Percentiles rank a stretch among this genome's conserved stretches.
These are phyloP conservation scores for Aldabrachelys gigantea DNA, from an alignment of 2,113 vertebrate genomes.

Conservation along the genomic window DNA sequence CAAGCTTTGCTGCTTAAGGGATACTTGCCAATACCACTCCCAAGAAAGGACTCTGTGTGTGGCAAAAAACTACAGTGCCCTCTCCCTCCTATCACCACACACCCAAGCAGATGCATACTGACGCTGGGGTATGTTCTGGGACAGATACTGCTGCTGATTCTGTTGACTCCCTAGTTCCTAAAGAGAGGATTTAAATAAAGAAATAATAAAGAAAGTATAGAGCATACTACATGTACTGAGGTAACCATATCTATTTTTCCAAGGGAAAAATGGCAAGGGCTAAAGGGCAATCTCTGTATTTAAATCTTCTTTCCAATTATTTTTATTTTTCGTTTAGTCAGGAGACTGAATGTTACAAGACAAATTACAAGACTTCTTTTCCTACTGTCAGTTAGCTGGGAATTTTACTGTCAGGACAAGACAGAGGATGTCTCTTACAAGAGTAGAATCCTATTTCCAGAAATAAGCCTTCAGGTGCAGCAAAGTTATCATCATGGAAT, in stretches of 20 bases:
- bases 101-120: not conserved
- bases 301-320: not conserved
- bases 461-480: not conserved
- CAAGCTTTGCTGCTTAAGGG: too few species aligned
- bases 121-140: not conserved
- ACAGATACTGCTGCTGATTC: not conserved
- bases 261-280: not conserved
- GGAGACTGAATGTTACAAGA: not conserved
- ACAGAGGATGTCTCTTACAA: not conserved
- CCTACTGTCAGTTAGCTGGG: not conserved
- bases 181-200: not conserved
- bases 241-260: not conserved
- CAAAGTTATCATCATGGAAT: not conserved
- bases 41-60: not conserved
- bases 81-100: not conserved
- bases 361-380: not conserved
- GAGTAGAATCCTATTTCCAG: not conserved
- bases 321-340: constrained; percentile 18
- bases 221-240: not conserved
- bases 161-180: not conserved
- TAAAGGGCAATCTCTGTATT: not conserved
- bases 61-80: not conserved
- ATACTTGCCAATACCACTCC: not conserved
- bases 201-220: not conserved
- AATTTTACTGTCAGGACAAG: not conserved